phyloP scores from a whole-genome alignment of 2,113 vertebrate species.

The Anoura caudifer region DNA sequence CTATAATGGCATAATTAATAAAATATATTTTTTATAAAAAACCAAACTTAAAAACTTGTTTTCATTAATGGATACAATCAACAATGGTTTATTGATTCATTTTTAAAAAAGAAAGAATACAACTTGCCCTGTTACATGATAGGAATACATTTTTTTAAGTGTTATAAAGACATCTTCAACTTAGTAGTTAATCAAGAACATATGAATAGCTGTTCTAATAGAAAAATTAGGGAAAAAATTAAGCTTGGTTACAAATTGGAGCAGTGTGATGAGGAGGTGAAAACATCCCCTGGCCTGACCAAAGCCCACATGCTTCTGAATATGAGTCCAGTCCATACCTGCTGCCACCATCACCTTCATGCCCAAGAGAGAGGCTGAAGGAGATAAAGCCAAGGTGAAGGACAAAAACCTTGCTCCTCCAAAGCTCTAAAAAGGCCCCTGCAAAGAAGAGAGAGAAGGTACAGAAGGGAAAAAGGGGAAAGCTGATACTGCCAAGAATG shows the following conservation, averaged over 20 bases:
- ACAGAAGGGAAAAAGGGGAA: too few species aligned
- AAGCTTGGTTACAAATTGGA: not conserved
- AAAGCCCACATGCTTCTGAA: not conserved
- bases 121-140: not conserved
- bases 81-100: not conserved
- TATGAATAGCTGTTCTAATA: not conserved
- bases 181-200: not conserved
- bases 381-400: slow-evolving; percentile 88
- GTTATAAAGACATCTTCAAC: not conserved
- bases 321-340: slow-evolving; percentile 44
- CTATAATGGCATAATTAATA: too few species aligned
- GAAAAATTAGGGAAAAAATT: not conserved
- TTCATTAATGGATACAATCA: not conserved
- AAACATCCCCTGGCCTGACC: slow-evolving; percentile 57
- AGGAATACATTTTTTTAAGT: not conserved
- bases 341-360: slow-evolving; percentile 76
- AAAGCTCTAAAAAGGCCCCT: not conserved
- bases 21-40: too few species aligned
- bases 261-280: slow-evolving; percentile 70
- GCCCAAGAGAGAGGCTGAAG: slow-evolving; percentile 91
- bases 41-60: too few species aligned
- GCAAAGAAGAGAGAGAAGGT: too few species aligned
- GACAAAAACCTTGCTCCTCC: slow-evolving; percentile 74
- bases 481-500: too few species aligned
- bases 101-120: not conserved